Evolutionary conservation across 2,888 invertebrate genomes (phyloP).

Genomic region (Micoletzkya japonica): DNA sequence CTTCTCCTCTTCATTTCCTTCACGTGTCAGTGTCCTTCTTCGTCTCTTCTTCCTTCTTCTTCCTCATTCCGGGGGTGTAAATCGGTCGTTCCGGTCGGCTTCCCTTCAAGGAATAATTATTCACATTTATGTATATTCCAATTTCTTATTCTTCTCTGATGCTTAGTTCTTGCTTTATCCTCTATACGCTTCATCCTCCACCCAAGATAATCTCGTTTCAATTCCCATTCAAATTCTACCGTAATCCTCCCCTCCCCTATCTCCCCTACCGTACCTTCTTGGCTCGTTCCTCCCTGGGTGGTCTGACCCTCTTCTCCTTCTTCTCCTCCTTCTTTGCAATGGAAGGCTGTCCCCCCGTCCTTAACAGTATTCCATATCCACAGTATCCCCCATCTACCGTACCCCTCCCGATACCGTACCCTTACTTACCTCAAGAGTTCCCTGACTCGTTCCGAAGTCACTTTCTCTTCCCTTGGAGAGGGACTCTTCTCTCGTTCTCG

Average conservation of each 20-base stretch:
- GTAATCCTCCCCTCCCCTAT: background rate
- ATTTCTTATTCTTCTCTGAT: background rate
- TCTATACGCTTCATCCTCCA: background rate
- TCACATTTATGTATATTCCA: background rate
- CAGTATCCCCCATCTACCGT: background rate
- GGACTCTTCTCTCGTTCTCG: too few species aligned
- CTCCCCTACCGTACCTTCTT: conserved; percentile 1
- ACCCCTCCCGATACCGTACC: background rate
- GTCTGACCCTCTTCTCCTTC: conserved; percentile 3
- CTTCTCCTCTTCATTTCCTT: background rate
- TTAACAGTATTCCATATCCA: background rate
- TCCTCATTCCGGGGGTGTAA: conserved; percentile 19
- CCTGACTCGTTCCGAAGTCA: background rate
- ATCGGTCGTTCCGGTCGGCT: conserved; percentile 19
- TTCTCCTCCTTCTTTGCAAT: conserved; percentile 13
- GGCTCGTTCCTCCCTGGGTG: background rate
- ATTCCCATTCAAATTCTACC: background rate
- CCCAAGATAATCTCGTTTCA: background rate
- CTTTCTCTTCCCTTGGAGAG: too few species aligned
- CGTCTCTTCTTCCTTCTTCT: conserved; percentile 26
- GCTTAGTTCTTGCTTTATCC: background rate
- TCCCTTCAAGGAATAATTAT: background rate
- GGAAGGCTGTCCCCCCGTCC: conserved; percentile 8
- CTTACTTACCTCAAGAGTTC: conserved; percentile 14
- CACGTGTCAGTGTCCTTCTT: background rate